A percentile compares a stretch with the other conserved stretches of the same genome.
Evolutionary conservation across 2,888 invertebrate genomes (phyloP).

Genomic region (Celastrina argiolus): DNA sequence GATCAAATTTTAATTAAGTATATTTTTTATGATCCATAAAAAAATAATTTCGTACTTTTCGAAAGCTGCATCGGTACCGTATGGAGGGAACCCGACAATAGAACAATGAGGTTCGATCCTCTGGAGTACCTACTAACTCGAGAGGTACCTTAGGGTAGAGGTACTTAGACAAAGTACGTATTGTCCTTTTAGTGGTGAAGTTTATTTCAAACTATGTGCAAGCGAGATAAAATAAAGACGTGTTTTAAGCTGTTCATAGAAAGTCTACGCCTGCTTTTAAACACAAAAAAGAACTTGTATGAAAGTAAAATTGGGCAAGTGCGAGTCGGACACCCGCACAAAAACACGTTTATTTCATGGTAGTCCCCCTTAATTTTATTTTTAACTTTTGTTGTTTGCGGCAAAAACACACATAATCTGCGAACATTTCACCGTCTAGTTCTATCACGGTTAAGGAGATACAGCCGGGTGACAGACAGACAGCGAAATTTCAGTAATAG

Average conservation of each 20-base stretch:
- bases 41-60: background rate
- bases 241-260: background rate
- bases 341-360: too few relatives aligned
- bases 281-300: too few relatives aligned
- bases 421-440: too few relatives aligned
- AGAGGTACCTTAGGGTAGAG: background rate
- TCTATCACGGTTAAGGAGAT: too few relatives aligned
- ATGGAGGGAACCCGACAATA: background rate
- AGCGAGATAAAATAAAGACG: background rate
- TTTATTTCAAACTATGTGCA: background rate
- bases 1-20: background rate
- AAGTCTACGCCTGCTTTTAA: background rate
- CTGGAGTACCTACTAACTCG: slow-evolving; percentile 1
- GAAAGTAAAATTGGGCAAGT: too few relatives aligned
- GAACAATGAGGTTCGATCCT: slow-evolving; percentile 11
- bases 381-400: too few relatives aligned
- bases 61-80: background rate
- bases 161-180: background rate
- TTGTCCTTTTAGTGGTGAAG: background rate
- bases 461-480: too few relatives aligned
- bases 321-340: too few relatives aligned
- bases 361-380: too few relatives aligned
- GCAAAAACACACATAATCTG: too few relatives aligned
- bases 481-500: too few relatives aligned
- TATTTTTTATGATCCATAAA: background rate